Conservation (phyloP, 2,888 invertebrate species). For the Metellina segmentata region DNA sequence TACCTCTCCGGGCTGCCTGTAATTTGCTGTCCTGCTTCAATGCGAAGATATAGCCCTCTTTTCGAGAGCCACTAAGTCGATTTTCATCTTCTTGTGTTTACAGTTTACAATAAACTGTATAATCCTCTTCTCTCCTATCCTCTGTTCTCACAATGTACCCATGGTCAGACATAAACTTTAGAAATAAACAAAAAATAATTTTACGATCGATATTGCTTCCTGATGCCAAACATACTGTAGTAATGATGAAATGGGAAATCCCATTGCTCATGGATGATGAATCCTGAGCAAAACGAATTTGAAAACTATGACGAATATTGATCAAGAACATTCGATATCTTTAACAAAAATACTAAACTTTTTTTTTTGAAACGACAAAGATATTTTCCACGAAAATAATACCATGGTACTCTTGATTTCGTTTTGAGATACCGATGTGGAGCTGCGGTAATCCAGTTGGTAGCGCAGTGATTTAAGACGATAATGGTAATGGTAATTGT, state of each 20-base stretch:
- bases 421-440: too few relatives aligned
- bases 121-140: background rate
- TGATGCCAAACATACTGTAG: constrained; percentile 37
- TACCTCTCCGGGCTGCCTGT: background rate
- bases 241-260: background rate
- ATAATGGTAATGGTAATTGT: too few relatives aligned
- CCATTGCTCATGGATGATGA: background rate
- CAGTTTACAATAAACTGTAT: constrained; percentile 42
- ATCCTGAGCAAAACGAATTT: too few relatives aligned
- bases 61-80: constrained; percentile 10
- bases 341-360: too few relatives aligned
- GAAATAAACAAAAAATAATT: constrained; percentile 58
- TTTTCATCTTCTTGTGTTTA: constrained; percentile 26
- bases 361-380: too few relatives aligned
- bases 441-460: too few relatives aligned
- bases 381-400: too few relatives aligned
- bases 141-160: constrained; percentile 18
- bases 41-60: constrained; percentile 4
- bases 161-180: constrained; percentile 45
- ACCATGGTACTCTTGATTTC: too few relatives aligned
- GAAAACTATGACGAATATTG: too few relatives aligned
- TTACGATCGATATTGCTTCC: constrained; percentile 62
- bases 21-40: background rate
- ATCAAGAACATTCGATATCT: too few relatives aligned
- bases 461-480: too few relatives aligned